These are phyloP conservation scores for Adelosebastes latens DNA, from an alignment of 2,797 vertebrate genomes.

Conservation along the genomic window DNA sequence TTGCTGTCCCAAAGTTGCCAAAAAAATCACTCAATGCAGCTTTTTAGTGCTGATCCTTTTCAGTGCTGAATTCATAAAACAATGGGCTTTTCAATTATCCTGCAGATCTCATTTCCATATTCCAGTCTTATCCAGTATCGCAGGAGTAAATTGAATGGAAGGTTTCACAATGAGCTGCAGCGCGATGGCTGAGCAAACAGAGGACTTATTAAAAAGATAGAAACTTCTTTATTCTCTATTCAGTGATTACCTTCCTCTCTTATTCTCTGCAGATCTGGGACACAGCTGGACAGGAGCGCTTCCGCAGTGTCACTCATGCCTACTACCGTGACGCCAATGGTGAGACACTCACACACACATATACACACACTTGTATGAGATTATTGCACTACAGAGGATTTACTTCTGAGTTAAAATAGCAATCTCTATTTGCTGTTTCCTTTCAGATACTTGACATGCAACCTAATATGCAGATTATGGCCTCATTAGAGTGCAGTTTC, in stretches of 20 bases:
- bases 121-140: slow-evolving; percentile 4
- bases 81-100: not conserved
- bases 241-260: slow-evolving; percentile 14
- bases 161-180: not conserved
- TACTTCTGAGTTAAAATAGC: not conserved
- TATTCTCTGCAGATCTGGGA: slow-evolving; percentile 88
- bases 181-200: slow-evolving; percentile 12
- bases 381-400: not conserved
- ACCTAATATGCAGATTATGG: slow-evolving; percentile 76
- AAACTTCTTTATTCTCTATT: slow-evolving; percentile 1
- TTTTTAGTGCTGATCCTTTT: not conserved
- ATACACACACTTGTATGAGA: not conserved
- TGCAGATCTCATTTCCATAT: slow-evolving; percentile 18
- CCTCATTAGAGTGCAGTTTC: slow-evolving; percentile 76
- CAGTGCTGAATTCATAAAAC: not conserved
- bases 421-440: not conserved
- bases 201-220: slow-evolving; percentile 20
- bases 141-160: not conserved
- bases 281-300: slow-evolving; percentile 91
- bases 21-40: not conserved
- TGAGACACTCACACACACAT: slow-evolving; percentile 69
- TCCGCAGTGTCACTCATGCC: slow-evolving; percentile 90
- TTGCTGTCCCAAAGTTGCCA: no score
- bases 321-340: slow-evolving; percentile 91
- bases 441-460: not conserved